A percentile compares a stretch with the other conserved stretches of the same genome.
Evolutionary conservation across 2,113 vertebrate genomes (phyloP).

Genomic region (Coturnix japonica): DNA sequence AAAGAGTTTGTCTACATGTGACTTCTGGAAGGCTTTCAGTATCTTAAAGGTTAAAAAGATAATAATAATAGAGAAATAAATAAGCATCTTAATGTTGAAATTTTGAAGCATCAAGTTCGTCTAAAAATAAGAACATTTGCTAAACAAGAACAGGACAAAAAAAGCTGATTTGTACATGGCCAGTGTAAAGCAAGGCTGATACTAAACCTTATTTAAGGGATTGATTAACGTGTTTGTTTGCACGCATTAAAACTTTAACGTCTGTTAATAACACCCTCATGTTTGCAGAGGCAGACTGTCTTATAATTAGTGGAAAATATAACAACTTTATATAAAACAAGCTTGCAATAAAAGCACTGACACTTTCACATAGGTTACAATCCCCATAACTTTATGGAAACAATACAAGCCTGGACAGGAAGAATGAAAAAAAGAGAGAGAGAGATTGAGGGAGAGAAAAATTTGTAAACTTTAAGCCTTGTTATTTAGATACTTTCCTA

Average conservation of each 20-base stretch:
- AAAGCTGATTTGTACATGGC: neutral
- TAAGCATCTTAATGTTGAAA: neutral
- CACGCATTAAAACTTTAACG: constrained; percentile 15
- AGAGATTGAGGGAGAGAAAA: neutral
- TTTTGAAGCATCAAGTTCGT: neutral
- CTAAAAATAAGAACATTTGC: neutral
- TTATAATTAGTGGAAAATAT: constrained; percentile 70
- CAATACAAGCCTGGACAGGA: constrained; percentile 8
- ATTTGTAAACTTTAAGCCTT: neutral
- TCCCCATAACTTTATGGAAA: constrained; percentile 50
- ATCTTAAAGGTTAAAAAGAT: neutral
- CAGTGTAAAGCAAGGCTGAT: neutral
- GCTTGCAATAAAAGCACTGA: constrained; percentile 51
- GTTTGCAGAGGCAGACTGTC: constrained; percentile 58
- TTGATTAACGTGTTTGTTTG: neutral
- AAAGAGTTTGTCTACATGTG: fast-evolving
- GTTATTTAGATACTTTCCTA: neutral
- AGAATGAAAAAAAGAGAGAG: neutral
- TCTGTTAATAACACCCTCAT: constrained; percentile 50
- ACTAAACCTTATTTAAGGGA: neutral
- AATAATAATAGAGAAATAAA: no score
- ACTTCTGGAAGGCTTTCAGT: neutral
- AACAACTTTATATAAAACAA: constrained; percentile 59
- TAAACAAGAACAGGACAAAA: no score
- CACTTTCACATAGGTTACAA: constrained; percentile 58